These are phyloP conservation scores for Alethe diademata DNA, from an alignment of 2,113 vertebrate genomes.

Conservation along the genomic window DNA sequence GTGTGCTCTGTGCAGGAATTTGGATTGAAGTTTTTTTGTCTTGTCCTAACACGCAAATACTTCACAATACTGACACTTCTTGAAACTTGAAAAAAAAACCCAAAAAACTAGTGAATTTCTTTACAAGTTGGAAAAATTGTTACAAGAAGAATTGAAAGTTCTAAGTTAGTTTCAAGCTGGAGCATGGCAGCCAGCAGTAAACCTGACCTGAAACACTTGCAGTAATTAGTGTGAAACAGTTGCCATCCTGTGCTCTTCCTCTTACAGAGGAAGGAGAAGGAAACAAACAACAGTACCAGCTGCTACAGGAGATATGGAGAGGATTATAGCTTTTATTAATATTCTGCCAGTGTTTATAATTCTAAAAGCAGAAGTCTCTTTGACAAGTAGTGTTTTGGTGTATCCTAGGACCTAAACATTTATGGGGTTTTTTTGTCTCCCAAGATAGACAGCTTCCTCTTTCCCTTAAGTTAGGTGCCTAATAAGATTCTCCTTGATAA, in stretches of 20 bases:
- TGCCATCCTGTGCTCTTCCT: not conserved
- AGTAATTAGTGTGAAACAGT: not conserved
- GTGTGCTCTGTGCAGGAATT: not conserved
- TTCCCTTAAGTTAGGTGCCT: not conserved
- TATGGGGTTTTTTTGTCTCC: not conserved
- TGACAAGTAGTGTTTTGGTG: not conserved
- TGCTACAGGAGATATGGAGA: not conserved
- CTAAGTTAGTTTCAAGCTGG: not conserved
- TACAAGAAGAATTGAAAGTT: not conserved
- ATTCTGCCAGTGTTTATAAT: not conserved
- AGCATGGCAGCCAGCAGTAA: rapidly evolving
- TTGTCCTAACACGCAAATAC: not conserved
- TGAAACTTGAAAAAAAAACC: not conserved
- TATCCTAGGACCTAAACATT: not conserved
- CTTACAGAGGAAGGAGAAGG: not conserved
- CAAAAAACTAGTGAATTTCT: not conserved
- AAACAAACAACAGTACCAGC: not conserved
- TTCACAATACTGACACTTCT: not conserved
- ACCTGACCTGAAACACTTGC: not conserved
- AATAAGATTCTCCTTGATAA: constrained; percentile 36
- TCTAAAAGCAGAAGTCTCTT: not conserved
- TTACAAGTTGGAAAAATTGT: not conserved
- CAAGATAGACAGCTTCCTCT: not conserved
- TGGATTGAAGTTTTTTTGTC: not conserved
- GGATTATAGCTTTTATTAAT: not conserved